Percentiles rank a stretch among this genome's conserved stretches.
Evolutionary conservation across 2,113 vertebrate species (phyloP).

Genomic region (Aviceda subcristata): DNA sequence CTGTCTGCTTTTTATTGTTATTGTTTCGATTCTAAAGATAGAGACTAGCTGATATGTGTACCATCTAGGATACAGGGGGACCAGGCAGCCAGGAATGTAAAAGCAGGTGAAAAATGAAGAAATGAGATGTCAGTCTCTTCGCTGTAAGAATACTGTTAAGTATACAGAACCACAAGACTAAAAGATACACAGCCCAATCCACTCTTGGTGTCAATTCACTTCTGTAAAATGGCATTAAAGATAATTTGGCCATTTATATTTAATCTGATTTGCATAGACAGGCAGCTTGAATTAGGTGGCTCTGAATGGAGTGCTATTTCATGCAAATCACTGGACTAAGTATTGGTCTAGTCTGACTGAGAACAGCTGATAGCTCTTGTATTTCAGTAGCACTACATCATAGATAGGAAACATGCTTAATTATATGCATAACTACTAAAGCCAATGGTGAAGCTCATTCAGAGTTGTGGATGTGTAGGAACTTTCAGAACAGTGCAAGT

Average conservation of each 20-base stretch:
- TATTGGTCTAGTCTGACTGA: background rate
- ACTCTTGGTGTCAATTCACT: background rate
- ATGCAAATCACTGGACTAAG: background rate
- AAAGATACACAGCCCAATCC: background rate
- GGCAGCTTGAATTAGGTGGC: background rate
- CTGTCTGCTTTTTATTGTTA: background rate
- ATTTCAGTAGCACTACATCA: background rate
- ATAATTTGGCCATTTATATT: constrained; percentile 19
- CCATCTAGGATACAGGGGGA: background rate
- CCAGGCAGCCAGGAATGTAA: background rate
- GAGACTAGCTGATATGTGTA: background rate
- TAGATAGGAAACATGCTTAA: background rate
- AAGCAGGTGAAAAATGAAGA: background rate
- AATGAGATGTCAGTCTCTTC: background rate
- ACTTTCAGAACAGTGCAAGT: background rate
- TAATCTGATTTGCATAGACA: background rate
- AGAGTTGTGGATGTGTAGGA: background rate
- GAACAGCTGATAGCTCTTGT: background rate
- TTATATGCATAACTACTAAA: background rate
- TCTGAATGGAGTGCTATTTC: background rate
- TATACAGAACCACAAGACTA: background rate
- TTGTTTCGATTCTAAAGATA: background rate
- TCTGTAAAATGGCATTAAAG: background rate
- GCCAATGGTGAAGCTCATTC: background rate
- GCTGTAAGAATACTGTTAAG: background rate